Conservation (phyloP, 2,113 vertebrate genomes). For the Rhagologus leucostigma region DNA sequence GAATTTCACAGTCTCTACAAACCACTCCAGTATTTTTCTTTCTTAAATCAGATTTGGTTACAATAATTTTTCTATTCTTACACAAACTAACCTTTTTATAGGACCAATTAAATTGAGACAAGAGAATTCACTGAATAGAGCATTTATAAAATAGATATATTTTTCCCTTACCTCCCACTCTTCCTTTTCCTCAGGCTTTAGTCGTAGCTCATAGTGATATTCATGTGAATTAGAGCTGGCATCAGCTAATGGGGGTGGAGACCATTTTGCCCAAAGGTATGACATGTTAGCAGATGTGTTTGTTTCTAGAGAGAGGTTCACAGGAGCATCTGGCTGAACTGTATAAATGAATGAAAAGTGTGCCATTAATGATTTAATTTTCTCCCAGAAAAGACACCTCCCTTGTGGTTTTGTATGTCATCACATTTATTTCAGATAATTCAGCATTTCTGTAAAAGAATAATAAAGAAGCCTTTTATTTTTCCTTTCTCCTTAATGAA, state of each 20-base stretch:
- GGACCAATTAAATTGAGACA: neutral
- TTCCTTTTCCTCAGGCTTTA: constrained; percentile 76
- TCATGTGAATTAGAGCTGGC: constrained; percentile 81
- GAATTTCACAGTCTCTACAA: neutral
- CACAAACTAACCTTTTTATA: neutral
- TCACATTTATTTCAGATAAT: neutral
- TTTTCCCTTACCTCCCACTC: constrained; percentile 84
- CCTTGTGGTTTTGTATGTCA: neutral
- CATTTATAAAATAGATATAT: neutral
- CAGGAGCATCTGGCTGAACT: constrained; percentile 88
- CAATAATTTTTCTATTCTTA: neutral
- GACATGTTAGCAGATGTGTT: constrained; percentile 60
- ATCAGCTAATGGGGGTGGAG: constrained; percentile 76
- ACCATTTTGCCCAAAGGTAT: constrained; percentile 82
- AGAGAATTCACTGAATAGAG: neutral
- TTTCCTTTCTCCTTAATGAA: neutral
- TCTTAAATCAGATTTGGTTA: neutral
- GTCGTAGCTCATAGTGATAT: constrained; percentile 84
- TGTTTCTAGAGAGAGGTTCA: constrained; percentile 74
- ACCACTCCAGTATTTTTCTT: neutral
- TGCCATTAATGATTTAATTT: neutral
- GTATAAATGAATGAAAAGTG: constrained; percentile 37
- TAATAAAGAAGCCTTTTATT: neutral
- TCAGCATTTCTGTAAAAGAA: neutral
- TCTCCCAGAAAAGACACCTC: neutral